phyloP scores from a whole-genome alignment of 30 jellyfish, hydroid and myxozoan genomes.

The Clytia hemisphaerica region DNA sequence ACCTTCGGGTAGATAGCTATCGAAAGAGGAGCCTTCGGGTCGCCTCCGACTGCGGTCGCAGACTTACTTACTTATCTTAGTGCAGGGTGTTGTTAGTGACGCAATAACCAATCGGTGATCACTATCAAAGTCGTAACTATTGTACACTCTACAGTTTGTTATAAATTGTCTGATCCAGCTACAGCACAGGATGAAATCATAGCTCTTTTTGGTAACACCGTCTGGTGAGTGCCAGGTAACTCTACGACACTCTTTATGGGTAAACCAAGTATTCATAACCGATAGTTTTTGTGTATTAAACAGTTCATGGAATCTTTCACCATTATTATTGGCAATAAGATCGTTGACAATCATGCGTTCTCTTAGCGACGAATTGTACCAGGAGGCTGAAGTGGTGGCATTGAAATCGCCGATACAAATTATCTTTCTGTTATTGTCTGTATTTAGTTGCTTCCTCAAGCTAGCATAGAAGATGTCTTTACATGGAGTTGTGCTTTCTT shows the following conservation, averaged over 20 bases:
- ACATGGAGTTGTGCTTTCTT: neutral
- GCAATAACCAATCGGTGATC: conserved; percentile 6
- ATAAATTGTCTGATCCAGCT: neutral
- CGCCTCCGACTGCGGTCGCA: no score
- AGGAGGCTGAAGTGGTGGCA: neutral
- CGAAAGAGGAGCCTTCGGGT: no score
- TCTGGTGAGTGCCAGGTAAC: conserved; percentile 14
- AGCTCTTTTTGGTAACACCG: neutral
- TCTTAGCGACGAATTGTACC: conserved; percentile 1
- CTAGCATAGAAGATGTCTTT: neutral
- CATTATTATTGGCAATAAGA: neutral
- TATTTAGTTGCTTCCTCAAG: neutral
- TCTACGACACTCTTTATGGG: conserved; percentile 14
- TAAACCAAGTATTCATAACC: conserved; percentile 1
- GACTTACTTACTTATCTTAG: no score
- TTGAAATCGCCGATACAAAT: conserved; percentile 7
- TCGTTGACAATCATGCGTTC: neutral
- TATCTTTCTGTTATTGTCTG: neutral
- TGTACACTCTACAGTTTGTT: conserved; percentile 7
- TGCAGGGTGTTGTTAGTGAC: neutral
- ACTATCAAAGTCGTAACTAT: conserved; percentile 3
- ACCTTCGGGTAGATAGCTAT: no score
- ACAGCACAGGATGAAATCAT: neutral
- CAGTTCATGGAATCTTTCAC: neutral
- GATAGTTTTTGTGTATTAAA: neutral